A percentile compares a stretch with the other conserved stretches of the same genome.
phyloP scores from a whole-genome alignment of 2,797 vertebrate species.

The Peromyscus attwateri region DNA sequence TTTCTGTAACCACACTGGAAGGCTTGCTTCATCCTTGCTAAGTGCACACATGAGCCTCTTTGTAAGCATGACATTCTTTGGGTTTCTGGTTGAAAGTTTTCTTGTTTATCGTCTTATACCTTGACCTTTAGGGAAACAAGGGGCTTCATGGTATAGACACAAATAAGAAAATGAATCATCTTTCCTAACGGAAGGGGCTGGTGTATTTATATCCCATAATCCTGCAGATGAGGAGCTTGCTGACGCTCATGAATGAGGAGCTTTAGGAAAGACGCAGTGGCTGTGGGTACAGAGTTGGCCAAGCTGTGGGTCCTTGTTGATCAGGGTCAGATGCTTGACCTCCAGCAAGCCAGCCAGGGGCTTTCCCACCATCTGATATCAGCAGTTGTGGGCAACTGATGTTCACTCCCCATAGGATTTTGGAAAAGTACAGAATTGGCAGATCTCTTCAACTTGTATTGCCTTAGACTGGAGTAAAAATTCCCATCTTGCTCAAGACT shows the following conservation, averaged over 20 bases:
- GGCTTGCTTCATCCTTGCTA: not conserved
- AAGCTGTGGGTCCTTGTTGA: not conserved
- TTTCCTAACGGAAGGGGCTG: not conserved
- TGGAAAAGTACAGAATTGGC: slow-evolving; percentile 70
- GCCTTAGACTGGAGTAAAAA: slow-evolving; percentile 19
- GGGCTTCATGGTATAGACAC: slow-evolving; percentile 8
- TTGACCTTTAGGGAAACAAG: slow-evolving; percentile 9
- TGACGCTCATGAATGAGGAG: not conserved
- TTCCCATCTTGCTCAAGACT: not conserved
- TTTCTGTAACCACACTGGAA: not conserved
- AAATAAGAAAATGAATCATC: slow-evolving; percentile 30
- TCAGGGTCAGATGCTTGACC: not conserved
- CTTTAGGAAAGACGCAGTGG: not conserved
- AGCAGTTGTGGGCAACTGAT: not conserved
- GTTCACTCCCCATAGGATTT: slow-evolving; percentile 3
- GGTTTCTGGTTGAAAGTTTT: slow-evolving; percentile 34
- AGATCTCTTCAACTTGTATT: not conserved
- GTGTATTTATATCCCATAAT: not conserved
- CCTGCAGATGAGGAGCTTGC: not conserved
- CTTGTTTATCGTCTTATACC: slow-evolving; percentile 33
- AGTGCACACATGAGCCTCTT: not conserved
- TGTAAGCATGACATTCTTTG: not conserved
- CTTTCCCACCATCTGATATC: slow-evolving; percentile 43
- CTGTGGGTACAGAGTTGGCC: not conserved
- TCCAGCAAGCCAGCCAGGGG: slow-evolving; percentile 59